phyloP scores from a whole-genome alignment of 2,888 invertebrate genomes.

The Zelleria hepariella region DNA sequence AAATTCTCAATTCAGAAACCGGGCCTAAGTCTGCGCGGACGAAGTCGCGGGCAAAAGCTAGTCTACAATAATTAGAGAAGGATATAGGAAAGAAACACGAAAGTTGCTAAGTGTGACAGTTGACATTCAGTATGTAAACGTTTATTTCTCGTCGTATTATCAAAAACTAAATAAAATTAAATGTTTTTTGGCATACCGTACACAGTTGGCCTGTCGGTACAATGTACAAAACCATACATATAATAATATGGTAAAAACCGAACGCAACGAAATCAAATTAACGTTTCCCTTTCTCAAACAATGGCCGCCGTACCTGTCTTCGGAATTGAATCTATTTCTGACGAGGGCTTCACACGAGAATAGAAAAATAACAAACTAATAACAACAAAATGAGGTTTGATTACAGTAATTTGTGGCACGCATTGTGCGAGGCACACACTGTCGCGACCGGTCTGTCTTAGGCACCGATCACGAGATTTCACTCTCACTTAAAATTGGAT shows the following conservation, averaged over 20 bases:
- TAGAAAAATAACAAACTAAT: constrained; percentile 13
- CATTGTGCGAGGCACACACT: constrained; percentile 3
- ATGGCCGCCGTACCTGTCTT: background rate
- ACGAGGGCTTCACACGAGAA: constrained; percentile 11
- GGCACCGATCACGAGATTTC: background rate
- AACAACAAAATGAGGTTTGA: constrained; percentile 14
- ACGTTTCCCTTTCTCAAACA: background rate
- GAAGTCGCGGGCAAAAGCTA: too few species aligned
- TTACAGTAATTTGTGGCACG: constrained; percentile 17
- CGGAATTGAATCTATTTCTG: constrained; percentile 1
- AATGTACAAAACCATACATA: too few species aligned
- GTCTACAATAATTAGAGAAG: too few species aligned
- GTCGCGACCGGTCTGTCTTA: background rate
- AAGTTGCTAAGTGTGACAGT: too few species aligned
- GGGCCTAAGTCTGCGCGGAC: too few species aligned
- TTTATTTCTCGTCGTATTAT: background rate
- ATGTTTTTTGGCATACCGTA: too few species aligned
- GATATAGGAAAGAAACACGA: too few species aligned
- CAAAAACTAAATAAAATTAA: background rate
- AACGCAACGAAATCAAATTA: background rate
- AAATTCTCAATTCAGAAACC: too few species aligned
- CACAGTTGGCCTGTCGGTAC: too few species aligned
- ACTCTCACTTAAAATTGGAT: constrained; percentile 4
- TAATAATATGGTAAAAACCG: too few species aligned
- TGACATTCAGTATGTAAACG: too few species aligned